Percentiles rank a stretch among this genome's conserved stretches.
phyloP scores from a whole-genome alignment of 2,797 vertebrate species.

The Masticophis lateralis region DNA sequence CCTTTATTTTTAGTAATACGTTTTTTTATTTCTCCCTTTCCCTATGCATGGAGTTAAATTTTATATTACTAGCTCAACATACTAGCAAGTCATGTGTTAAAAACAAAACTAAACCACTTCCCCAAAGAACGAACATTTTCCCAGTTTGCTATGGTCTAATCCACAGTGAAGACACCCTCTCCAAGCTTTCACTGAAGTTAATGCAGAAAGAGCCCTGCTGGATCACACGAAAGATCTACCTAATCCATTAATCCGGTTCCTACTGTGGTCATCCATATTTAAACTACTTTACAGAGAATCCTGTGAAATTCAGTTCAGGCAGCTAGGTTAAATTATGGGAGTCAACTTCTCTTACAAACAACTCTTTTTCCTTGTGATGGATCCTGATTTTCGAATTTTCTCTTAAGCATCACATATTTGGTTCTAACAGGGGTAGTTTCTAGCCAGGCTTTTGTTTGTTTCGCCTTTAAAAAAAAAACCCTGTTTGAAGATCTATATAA shows the following conservation, averaged over 20 bases:
- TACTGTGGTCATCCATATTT: neutral
- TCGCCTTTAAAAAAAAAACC: neutral
- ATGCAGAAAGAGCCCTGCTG: neutral
- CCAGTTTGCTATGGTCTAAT: neutral
- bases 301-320: neutral
- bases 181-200: neutral
- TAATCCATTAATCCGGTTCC: neutral
- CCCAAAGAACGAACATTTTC: neutral
- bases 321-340: neutral
- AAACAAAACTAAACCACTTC: neutral
- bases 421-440: neutral
- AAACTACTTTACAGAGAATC: neutral
- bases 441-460: neutral
- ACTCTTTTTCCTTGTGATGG: neutral
- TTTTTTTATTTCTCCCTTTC: neutral
- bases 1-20: neutral
- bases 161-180: neutral
- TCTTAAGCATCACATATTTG: neutral
- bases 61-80: neutral
- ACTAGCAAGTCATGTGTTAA: neutral
- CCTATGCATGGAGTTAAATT: neutral
- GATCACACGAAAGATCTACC: neutral
- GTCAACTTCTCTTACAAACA: neutral
- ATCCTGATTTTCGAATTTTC: neutral
- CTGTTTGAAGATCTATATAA: neutral